A percentile compares a stretch with the other conserved stretches of the same genome.
These are phyloP conservation scores for Megaceryle torquata DNA, from an alignment of 2,113 vertebrate species.

Conservation along the genomic window DNA sequence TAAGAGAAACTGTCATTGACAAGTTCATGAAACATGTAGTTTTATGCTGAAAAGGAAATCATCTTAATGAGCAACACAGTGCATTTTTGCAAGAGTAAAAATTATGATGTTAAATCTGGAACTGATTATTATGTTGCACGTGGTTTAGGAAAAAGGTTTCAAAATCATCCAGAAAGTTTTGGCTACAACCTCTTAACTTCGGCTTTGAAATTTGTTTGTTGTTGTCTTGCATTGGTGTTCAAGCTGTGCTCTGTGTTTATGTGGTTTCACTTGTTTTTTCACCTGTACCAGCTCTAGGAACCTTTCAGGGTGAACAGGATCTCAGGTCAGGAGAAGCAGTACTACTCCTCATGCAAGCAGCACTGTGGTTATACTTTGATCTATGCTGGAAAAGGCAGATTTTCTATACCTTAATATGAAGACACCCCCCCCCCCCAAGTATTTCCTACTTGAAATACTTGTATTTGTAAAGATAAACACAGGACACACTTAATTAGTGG, in stretches of 20 bases:
- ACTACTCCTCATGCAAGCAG: background rate
- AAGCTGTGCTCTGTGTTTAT: background rate
- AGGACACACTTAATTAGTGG: background rate
- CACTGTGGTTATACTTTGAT: background rate
- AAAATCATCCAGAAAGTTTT: background rate
- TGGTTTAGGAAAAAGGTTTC: background rate
- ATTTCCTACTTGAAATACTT: background rate
- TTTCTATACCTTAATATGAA: background rate
- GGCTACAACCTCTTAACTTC: background rate
- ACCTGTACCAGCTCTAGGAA: background rate
- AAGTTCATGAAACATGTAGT: background rate
- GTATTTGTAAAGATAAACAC: background rate
- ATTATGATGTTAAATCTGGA: background rate
- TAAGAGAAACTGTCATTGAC: background rate
- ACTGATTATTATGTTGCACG: background rate
- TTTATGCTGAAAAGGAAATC: background rate
- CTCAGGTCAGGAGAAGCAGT: background rate
- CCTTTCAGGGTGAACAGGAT: background rate
- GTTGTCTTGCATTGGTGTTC: background rate
- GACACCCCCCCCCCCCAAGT: background rate
- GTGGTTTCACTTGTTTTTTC: background rate
- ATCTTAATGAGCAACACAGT: background rate
- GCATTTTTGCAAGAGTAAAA: background rate
- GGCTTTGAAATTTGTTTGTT: background rate
- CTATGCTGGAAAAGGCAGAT: background rate